These are phyloP conservation scores for Glomeris maerens DNA, from an alignment of 1,140 invertebrate species.

Conservation along the genomic window DNA sequence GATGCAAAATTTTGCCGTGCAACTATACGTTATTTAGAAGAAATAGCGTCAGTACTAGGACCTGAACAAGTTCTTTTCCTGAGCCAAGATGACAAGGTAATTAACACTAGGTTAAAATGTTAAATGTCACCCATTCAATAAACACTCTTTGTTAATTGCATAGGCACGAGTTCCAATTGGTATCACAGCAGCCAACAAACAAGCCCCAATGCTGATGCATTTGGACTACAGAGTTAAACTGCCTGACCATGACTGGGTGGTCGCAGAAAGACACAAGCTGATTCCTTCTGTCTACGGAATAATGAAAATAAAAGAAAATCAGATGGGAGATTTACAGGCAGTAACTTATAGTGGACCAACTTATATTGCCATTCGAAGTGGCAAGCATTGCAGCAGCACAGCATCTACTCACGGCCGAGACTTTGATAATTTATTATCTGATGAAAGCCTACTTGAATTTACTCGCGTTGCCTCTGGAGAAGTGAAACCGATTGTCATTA, in stretches of 20 bases:
- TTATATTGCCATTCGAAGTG: conserved; percentile 29
- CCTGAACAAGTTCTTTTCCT: conserved; percentile 20
- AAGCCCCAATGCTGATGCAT: conserved; percentile 29
- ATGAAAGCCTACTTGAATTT: conserved; percentile 20
- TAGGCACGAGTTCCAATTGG: conserved; percentile 31
- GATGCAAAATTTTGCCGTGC: conserved; percentile 21
- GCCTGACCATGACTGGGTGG: conserved; percentile 33
- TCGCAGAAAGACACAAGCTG: conserved; percentile 27
- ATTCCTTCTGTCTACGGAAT: conserved; percentile 28
- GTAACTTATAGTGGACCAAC: conserved; percentile 29
- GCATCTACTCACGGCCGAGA: conserved; percentile 27
- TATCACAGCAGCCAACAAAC: conserved; percentile 29
- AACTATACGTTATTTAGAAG: conserved; percentile 20
- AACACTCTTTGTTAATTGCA: too few relatives aligned
- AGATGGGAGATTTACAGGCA: conserved; percentile 22
- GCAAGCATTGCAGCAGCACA: conserved; percentile 22
- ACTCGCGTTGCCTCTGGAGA: conserved; percentile 18
- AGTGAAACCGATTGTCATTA: conserved; percentile 29
- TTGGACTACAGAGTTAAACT: conserved; percentile 29
- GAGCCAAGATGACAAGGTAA: conserved; percentile 31
- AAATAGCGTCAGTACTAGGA: conserved; percentile 19
- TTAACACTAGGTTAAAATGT: too few relatives aligned
- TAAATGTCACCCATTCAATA: too few relatives aligned
- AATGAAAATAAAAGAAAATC: conserved; percentile 21
- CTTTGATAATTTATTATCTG: conserved; percentile 22